These are phyloP conservation scores for Sandelia bainsii DNA, from an alignment of 2,797 vertebrate species.

Conservation along the genomic window DNA sequence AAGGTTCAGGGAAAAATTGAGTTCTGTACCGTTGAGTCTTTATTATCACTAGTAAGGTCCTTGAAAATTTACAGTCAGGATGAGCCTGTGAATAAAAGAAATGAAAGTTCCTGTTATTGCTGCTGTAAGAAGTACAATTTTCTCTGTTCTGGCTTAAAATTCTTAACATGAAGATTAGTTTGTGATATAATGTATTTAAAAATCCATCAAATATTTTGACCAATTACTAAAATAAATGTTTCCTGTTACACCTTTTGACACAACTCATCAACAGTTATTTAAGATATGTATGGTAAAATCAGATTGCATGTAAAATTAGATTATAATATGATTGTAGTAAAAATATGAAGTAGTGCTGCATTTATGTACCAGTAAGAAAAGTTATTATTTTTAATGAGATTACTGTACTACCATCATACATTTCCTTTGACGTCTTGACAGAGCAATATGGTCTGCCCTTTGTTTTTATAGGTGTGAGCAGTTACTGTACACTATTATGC, in stretches of 20 bases:
- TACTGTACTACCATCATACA: slow-evolving; percentile 56
- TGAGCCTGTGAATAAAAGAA: no score
- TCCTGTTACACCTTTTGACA: background rate
- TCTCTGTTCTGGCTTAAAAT: background rate
- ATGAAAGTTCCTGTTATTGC: background rate
- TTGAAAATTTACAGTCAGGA: background rate
- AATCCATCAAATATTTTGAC: background rate
- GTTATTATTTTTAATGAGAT: slow-evolving; percentile 47
- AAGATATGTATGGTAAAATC: background rate
- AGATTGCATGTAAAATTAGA: no score
- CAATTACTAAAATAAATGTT: background rate
- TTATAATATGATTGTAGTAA: background rate
- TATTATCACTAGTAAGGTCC: slow-evolving; percentile 9
- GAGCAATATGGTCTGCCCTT: slow-evolving; percentile 36
- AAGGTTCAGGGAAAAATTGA: slow-evolving; percentile 24
- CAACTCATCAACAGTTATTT: background rate
- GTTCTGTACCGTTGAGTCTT: background rate
- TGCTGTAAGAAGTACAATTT: background rate
- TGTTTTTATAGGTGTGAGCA: slow-evolving; percentile 77
- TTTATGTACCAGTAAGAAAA: slow-evolving; percentile 13
- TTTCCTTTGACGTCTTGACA: slow-evolving; percentile 64
- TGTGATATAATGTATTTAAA: background rate
- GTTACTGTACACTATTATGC: slow-evolving; percentile 44
- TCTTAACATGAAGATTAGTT: background rate
- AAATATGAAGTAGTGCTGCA: background rate